Base-by-base conservation (phyloP, 1,140 invertebrate species). In the Drosophila lacteicornis region DNA sequence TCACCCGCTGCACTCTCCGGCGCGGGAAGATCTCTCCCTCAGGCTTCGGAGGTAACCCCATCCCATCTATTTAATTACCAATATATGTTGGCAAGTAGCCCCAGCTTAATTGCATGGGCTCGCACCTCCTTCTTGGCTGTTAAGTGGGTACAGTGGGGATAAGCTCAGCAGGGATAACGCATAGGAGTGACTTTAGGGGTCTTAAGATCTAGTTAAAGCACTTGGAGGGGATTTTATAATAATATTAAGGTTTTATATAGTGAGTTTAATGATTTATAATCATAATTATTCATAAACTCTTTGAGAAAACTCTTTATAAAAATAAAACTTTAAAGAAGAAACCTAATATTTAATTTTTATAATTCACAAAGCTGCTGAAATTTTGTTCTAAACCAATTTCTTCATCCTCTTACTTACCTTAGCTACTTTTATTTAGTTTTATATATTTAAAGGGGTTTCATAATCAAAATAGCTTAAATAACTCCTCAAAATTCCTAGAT, bases 21-120 rank as follows among this genome's bases (percentile, higher is more conserved):
- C 27, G 47, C 51, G 45, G 40, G 42, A 47, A 47, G 46, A 68
- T 43, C 53, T 45, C 65, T 45, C 68, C 74, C 61, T 50, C 60
- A 63, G 63, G 75, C 46, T 62, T 67, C 57, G 42, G 60, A 70
- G 70, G 77, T 61, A 68, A 55, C 80, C 69, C 57, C 76, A 70
- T 49, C 51, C 79, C 76, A 83, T 80, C 78, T 85, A 87, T 91
- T 91, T 91, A 92, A 92, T 91, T 92, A 92, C 76, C 86, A 80
- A 87, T 84, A 86, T 77, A 75, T 76, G 60, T 69, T 76, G 68
- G 70, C 80, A 87, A 82, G 83, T 82, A 75, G 81, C 59, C 77
- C 36, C 57, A 47, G 49, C 75, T 59, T 82, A 86, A 86, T 86
- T 86, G 80, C 84, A 74, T 77, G 67, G 84, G 51, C 50, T 61